Conservation (phyloP, 2,888 invertebrate species). For the Scaptomyza polygonia region DNA sequence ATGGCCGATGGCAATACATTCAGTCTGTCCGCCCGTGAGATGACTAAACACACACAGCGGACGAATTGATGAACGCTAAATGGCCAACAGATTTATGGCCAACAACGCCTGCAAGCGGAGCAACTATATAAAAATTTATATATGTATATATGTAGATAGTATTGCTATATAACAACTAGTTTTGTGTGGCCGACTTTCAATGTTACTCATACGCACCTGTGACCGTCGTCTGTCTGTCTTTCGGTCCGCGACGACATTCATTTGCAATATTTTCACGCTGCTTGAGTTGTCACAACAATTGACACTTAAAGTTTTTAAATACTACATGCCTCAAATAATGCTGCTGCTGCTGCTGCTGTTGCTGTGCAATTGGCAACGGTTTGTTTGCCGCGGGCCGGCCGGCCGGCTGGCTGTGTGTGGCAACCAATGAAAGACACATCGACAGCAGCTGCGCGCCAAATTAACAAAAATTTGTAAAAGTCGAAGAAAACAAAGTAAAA, state of each 20-base stretch:
- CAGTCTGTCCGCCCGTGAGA: constrained; percentile 29
- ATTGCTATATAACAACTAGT: constrained; percentile 51
- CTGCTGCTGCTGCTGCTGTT: constrained; percentile 9
- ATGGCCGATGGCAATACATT: constrained; percentile 74
- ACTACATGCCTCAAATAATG: constrained; percentile 49
- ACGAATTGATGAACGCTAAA: constrained; percentile 76
- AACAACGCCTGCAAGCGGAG: constrained; percentile 48
- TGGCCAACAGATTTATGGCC: constrained; percentile 75
- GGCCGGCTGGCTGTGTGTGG: constrained; percentile 24
- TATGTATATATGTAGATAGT: no score
- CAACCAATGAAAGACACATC: constrained; percentile 72
- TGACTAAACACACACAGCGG: constrained; percentile 56
- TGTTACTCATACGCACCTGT: constrained; percentile 78
- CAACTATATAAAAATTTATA: constrained; percentile 12
- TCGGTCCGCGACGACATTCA: constrained; percentile 70
- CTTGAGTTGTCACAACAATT: constrained; percentile 77
- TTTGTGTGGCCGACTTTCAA: constrained; percentile 74
- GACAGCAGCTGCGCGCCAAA: constrained; percentile 76
- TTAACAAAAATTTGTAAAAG: constrained; percentile 61
- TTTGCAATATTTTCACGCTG: constrained; percentile 77
- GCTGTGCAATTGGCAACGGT: constrained; percentile 6
- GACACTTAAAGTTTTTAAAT: constrained; percentile 78
- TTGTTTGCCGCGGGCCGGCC: constrained; percentile 11
- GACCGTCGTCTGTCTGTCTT: constrained; percentile 43
- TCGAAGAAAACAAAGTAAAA: constrained; percentile 66